Percentiles rank a stretch among this genome's conserved stretches.
Conservation (phyloP, 2,888 invertebrate genomes). For the Sphinx pinastri region DNA sequence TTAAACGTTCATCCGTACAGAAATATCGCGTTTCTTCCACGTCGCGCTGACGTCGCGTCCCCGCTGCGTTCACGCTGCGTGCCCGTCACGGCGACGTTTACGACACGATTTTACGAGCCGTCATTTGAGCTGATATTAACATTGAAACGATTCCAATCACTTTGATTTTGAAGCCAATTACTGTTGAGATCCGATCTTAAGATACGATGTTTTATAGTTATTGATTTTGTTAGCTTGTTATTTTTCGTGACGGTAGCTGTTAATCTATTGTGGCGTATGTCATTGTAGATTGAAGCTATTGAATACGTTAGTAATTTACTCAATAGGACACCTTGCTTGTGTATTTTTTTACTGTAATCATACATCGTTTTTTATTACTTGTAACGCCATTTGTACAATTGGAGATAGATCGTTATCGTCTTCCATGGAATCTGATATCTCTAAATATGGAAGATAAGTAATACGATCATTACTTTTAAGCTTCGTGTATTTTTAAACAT, state of each 20-base stretch:
- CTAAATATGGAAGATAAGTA: too few relatives aligned
- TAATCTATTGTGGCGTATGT: constrained; percentile 2
- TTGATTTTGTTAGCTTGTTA: constrained; percentile 19
- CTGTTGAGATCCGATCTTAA: constrained; percentile 32
- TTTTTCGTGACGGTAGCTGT: constrained; percentile 17
- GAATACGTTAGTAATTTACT: too few relatives aligned
- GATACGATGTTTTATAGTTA: constrained; percentile 13
- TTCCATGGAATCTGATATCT: too few relatives aligned
- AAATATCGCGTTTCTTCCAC: constrained; percentile 65
- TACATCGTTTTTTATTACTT: too few relatives aligned
- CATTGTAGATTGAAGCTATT: not conserved
- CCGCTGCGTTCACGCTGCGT: constrained; percentile 67
- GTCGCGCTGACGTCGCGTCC: constrained; percentile 76
- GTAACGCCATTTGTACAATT: too few relatives aligned
- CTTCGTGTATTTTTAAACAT: too few relatives aligned
- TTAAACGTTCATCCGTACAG: constrained; percentile 71
- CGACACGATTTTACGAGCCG: constrained; percentile 67
- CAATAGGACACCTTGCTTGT: too few relatives aligned
- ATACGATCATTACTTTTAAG: too few relatives aligned
- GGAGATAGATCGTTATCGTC: too few relatives aligned
- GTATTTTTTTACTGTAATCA: too few relatives aligned
- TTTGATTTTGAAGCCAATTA: constrained; percentile 26
- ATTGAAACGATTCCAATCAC: constrained; percentile 1
- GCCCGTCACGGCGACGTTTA: constrained; percentile 75
- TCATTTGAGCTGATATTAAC: constrained; percentile 59